A percentile compares a stretch with the other conserved stretches of the same genome.
These are phyloP conservation scores for Aurelia coerulea DNA, from an alignment of 30 jellyfish, hydroid and myxozoan species.

Conservation along the genomic window DNA sequence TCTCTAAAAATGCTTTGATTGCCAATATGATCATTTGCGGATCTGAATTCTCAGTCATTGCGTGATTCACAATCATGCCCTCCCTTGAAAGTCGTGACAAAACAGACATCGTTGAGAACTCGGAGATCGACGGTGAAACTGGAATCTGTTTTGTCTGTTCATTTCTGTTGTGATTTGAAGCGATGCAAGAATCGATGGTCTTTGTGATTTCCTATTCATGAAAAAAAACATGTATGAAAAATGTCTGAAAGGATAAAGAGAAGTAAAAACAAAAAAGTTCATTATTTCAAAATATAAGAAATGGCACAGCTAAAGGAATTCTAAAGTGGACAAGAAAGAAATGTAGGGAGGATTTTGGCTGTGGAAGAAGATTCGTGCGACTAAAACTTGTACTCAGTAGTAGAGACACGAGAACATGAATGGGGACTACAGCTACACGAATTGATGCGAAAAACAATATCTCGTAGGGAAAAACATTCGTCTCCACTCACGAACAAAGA, in stretches of 20 bases:
- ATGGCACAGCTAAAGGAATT: too few relatives aligned
- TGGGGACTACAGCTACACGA: too few relatives aligned
- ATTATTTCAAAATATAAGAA: neutral
- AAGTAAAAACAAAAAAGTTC: neutral
- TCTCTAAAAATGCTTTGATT: conserved; percentile 27
- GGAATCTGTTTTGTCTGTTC: neutral
- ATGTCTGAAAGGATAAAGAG: neutral
- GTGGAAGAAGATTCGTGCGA: too few relatives aligned
- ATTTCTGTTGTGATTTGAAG: neutral
- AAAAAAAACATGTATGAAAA: neutral
- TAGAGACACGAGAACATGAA: too few relatives aligned
- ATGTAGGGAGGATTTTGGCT: too few relatives aligned
- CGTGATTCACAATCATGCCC: neutral
- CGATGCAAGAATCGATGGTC: too few relatives aligned
- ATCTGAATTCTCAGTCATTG: neutral
- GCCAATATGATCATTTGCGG: neutral
- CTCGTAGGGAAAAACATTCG: too few relatives aligned
- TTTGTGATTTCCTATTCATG: too few relatives aligned
- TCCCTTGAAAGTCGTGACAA: conserved; percentile 34
- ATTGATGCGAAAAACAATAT: too few relatives aligned
- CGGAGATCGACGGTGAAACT: conserved; percentile 30
- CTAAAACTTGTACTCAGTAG: too few relatives aligned
- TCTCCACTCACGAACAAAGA: too few relatives aligned
- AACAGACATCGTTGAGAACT: conserved; percentile 21
- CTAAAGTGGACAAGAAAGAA: too few relatives aligned